Conservation (phyloP, 1,140 invertebrate species). For the Cotesia vestalis region DNA sequence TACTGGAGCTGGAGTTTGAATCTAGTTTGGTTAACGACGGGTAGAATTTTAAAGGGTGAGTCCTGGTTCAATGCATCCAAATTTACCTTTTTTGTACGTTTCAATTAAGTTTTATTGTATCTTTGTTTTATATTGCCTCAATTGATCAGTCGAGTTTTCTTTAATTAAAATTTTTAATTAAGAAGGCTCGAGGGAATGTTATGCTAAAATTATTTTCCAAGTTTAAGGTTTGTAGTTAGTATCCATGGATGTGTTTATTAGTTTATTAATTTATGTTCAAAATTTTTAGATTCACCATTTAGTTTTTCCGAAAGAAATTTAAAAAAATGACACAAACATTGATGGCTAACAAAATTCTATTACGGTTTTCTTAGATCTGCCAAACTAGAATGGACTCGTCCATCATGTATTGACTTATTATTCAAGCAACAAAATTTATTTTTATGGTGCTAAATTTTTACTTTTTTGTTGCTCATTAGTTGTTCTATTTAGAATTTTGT, state of each 20-base stretch:
- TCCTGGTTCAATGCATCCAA: conserved; percentile 6
- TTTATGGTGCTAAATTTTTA: no score
- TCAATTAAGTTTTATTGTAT: conserved; percentile 19
- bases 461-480: no score
- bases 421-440: no score
- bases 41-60: conserved; percentile 20
- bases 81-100: conserved; percentile 9
- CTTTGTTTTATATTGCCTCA: conserved; percentile 10
- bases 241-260: background rate
- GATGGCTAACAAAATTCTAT: no score
- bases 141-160: background rate
- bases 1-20: conserved; percentile 15
- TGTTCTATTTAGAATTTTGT: no score
- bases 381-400: no score
- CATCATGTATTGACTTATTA: no score
- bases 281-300: no score
- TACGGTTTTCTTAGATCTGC: no score
- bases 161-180: background rate
- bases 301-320: no score
- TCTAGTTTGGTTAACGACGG: conserved; percentile 22
- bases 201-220: background rate
- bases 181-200: background rate
- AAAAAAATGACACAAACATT: no score
- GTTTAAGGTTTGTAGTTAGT: conserved; percentile 12
- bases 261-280: no score